These are phyloP conservation scores for Brachionus paranguensis DNA, from an alignment of 1,140 invertebrate genomes.

Conservation along the genomic window DNA sequence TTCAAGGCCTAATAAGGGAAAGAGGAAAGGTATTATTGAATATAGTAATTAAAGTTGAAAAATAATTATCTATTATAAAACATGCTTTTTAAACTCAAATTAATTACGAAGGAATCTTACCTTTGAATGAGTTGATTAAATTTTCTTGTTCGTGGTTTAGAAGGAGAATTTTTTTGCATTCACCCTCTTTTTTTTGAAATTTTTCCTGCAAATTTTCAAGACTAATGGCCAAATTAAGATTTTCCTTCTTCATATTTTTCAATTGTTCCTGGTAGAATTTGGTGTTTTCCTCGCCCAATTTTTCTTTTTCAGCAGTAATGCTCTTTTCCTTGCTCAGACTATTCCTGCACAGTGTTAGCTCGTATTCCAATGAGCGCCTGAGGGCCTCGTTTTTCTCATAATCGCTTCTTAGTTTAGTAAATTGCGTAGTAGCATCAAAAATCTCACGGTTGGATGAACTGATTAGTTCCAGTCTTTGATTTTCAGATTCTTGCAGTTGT, in stretches of 20 bases:
- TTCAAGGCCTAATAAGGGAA: too few species aligned
- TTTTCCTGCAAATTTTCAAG: neutral
- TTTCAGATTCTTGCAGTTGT: neutral
- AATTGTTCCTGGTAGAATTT: slow-evolving; percentile 13
- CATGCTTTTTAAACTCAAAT: too few species aligned
- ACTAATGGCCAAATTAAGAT: neutral
- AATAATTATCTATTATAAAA: too few species aligned
- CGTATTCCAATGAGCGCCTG: neutral
- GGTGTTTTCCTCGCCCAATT: neutral
- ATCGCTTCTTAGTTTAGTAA: neutral
- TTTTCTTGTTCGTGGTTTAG: slow-evolving; percentile 25
- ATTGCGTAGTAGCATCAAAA: neutral
- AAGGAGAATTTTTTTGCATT: neutral
- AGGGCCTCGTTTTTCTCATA: slow-evolving; percentile 21
- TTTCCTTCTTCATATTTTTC: slow-evolving; percentile 33
- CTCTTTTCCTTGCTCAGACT: neutral
- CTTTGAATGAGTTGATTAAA: neutral
- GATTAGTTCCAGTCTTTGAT: neutral
- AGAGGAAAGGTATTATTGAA: too few species aligned
- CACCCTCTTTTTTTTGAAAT: slow-evolving; percentile 8
- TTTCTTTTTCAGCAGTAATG: slow-evolving; percentile 11
- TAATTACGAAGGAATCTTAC: neutral
- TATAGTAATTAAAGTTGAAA: too few species aligned
- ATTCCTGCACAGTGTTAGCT: neutral
- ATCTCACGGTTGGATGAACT: neutral